A percentile compares a stretch with the other conserved stretches of the same genome.
Evolutionary conservation across 2,113 vertebrate species (phyloP).

Genomic region (Laticauda laticaudata): DNA sequence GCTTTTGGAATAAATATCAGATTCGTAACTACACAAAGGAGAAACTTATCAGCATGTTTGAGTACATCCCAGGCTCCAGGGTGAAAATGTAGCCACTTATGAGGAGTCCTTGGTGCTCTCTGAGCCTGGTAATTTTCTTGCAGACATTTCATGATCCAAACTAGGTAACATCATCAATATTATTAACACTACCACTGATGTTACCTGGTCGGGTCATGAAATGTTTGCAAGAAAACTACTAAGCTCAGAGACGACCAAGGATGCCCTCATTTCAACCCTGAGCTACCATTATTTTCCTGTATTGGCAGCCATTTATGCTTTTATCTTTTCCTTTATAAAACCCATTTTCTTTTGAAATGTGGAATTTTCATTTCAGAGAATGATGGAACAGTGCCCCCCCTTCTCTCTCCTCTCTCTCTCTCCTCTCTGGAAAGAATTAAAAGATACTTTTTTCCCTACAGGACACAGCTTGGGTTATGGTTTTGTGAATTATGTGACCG

Average conservation of each 20-base stretch:
- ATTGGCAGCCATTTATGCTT: background rate
- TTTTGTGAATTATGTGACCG: slow-evolving; percentile 99
- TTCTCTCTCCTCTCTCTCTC: no score
- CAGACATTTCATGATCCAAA: no score
- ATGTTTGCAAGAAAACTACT: no score
- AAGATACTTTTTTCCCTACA: slow-evolving; percentile 64
- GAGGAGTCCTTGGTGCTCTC: no score
- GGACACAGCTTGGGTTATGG: slow-evolving; percentile 99
- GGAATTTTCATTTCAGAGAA: background rate
- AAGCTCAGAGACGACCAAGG: no score
- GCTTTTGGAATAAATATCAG: background rate
- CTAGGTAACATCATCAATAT: no score
- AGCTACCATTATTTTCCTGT: background rate
- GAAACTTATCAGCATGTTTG: background rate
- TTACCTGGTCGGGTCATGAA: no score
- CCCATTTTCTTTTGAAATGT: background rate
- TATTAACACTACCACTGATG: no score
- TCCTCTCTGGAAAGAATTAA: background rate
- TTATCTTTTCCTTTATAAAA: background rate
- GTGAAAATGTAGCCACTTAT: background rate
- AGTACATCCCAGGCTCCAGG: background rate
- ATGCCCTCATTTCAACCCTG: background rate
- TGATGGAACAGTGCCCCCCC: accelerated
- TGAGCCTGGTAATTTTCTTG: no score
- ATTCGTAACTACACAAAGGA: background rate